These are phyloP conservation scores for Hozukius guyotensis DNA, from an alignment of 2,797 vertebrate species.

Conservation along the genomic window DNA sequence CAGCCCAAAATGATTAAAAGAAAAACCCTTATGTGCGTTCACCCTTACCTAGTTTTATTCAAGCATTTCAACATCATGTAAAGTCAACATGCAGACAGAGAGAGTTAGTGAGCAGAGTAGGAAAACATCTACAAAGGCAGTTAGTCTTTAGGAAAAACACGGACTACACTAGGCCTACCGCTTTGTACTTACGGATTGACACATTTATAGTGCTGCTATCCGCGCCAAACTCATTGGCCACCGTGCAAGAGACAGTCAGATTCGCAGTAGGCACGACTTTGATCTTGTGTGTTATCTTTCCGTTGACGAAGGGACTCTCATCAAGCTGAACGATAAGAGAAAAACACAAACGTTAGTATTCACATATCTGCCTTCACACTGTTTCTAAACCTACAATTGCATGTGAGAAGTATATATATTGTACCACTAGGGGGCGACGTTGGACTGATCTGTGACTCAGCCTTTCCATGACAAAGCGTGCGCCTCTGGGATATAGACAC, in stretches of 20 bases:
- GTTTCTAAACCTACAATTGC: no score
- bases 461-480: constrained; percentile 44
- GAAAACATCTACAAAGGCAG: constrained; percentile 38
- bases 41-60: neutral
- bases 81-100: constrained; percentile 68
- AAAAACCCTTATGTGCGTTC: neutral
- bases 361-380: neutral
- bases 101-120: constrained; percentile 44
- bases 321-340: constrained; percentile 44
- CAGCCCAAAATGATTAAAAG: neutral
- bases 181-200: constrained; percentile 91
- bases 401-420: neutral
- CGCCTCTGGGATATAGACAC: constrained; percentile 62
- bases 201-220: constrained; percentile 87
- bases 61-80: constrained; percentile 13
- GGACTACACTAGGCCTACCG: neutral
- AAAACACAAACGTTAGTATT: constrained; percentile 11
- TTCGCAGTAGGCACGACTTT: constrained; percentile 90
- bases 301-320: constrained; percentile 73
- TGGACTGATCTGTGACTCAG: constrained; percentile 16
- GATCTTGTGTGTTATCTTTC: constrained; percentile 90
- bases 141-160: constrained; percentile 1
- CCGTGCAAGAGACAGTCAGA: constrained; percentile 91
- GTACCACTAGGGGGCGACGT: constrained; percentile 70
- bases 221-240: constrained; percentile 89